Base-by-base conservation (phyloP, 1,140 invertebrate genomes). In the Melipona quadrifasciata region DNA sequence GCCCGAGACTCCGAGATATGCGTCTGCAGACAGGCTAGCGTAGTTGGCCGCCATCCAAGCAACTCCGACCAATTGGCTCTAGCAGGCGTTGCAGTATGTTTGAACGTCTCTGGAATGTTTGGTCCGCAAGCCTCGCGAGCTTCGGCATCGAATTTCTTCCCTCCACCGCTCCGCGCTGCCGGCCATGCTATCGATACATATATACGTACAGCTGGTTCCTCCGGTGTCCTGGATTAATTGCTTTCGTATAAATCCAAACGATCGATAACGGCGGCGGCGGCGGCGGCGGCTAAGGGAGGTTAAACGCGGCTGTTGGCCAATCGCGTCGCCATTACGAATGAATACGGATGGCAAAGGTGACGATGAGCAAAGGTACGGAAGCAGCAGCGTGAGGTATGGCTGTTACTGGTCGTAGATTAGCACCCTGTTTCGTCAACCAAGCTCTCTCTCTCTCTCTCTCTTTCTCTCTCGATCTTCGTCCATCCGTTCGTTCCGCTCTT, bases 31-130 rank as follows among this genome's bases (percentile, higher is more conserved):
- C 87, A 89, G 88, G 89, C 89, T 90, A 93, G 87, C 53, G 80
- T 84, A 92, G 88, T 93, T 94, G 93, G 93, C 93, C 67, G 51
- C 79, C 76, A 82, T 93, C 93, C 93, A 94, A 92, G 88, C 90
- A 92, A 92, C 91, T 93, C 90, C 73, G 84, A 92, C 87, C 93
- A 93, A 94, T 93, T 94, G 93, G 92, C 90, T 81, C 68, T 84
- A 90, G 78, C 79, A 84, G 74, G 82, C 82, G 84, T 89, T 90
- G 91, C 91, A 93, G 91, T 88, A 90, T 86, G 90, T 87, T 91
- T 75, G 83, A 82, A 65, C 83, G 72, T 86, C 79, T 91, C 86
- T 86, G 84, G 86, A 90, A 89, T 90, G 89, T 91, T 90, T 90
- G 86, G 58, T 87, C 82, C 80, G 88, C 86, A 77, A 85, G 53